Percentiles rank a stretch among this genome's conserved stretches.
Conservation (phyloP, 2,797 vertebrate species). For the Anguilla megastoma region DNA sequence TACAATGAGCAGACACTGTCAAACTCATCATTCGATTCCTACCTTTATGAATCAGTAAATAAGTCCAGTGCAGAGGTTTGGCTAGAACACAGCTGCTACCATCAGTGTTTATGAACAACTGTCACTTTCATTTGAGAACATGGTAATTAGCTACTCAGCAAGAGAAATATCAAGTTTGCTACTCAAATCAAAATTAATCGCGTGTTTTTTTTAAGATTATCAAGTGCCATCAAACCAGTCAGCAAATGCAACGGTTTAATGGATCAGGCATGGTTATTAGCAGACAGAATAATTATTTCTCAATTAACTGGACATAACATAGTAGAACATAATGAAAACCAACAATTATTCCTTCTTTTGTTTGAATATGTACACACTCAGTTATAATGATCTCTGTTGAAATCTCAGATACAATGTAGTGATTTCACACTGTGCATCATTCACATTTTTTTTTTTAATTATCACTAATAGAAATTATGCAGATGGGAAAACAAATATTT, state of each 20-base stretch:
- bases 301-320: neutral
- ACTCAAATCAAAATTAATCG: neutral
- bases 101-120: neutral
- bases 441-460: neutral
- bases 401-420: neutral
- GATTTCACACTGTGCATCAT: neutral
- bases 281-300: neutral
- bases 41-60: constrained; percentile 6
- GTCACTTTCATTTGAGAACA: neutral
- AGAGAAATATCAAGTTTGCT: neutral
- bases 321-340: neutral
- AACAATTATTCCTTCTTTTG: neutral
- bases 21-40: neutral
- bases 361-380: neutral
- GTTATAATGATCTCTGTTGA: neutral
- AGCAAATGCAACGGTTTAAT: neutral
- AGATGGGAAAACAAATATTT: constrained; percentile 57
- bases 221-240: neutral
- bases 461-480: constrained; percentile 28
- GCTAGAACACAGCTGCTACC: neutral
- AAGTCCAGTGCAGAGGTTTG: neutral
- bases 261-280: neutral
- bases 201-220: neutral
- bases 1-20: neutral
- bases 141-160: neutral